Conservation (phyloP, 1,140 invertebrate genomes). For the Chionoecetes opilio region DNA sequence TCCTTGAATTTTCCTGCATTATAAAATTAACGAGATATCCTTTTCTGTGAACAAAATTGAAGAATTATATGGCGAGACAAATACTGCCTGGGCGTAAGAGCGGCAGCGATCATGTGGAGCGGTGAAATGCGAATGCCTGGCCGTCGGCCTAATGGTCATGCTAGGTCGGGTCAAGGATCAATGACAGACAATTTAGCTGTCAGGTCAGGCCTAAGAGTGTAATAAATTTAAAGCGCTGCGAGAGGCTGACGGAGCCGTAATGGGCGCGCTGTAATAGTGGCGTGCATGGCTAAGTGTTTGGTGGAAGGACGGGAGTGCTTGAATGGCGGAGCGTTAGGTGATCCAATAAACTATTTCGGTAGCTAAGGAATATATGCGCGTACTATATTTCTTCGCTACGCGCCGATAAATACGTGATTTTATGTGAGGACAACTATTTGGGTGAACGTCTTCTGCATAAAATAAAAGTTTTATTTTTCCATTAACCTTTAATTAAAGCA, state of each 20-base stretch:
- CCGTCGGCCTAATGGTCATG: background rate
- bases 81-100: background rate
- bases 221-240: slow-evolving; percentile 2
- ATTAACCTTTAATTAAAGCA: background rate
- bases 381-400: background rate
- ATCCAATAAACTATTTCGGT: background rate
- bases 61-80: background rate
- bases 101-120: background rate
- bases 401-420: background rate
- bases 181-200: slow-evolving; percentile 47
- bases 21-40: background rate
- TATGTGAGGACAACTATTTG: slow-evolving; percentile 17
- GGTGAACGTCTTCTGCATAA: background rate
- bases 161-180: slow-evolving; percentile 37
- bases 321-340: background rate
- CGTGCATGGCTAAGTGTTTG: background rate
- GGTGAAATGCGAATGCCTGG: background rate
- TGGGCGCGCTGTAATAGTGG: background rate
- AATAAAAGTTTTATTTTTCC: background rate
- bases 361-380: background rate
- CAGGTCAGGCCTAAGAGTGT: slow-evolving; percentile 45
- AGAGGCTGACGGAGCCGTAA: slow-evolving; percentile 1
- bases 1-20: background rate
- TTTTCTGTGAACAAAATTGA: background rate
- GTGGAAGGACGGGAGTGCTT: background rate